These are phyloP conservation scores for Acronicta alni DNA, from an alignment of 2,888 invertebrate species.

Conservation along the genomic window DNA sequence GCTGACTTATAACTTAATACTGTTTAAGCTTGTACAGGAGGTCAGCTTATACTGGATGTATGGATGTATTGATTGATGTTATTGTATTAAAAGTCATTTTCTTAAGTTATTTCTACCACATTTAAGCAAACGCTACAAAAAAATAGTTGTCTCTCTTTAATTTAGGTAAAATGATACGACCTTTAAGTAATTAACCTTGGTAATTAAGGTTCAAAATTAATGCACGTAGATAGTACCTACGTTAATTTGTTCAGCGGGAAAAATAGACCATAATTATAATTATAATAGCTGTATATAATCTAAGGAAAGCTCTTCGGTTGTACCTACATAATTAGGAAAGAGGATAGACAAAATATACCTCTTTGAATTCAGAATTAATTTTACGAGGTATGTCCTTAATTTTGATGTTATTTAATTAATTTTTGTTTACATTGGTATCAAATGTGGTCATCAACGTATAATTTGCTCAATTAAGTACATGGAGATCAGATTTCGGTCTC, in stretches of 20 bases:
- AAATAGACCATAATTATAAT: conserved; percentile 23
- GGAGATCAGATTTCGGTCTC: neutral
- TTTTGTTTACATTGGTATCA: neutral
- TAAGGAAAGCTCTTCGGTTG: conserved; percentile 17
- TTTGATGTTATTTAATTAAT: conserved; percentile 5
- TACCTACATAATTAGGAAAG: conserved; percentile 20
- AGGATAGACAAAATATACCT: conserved; percentile 24
- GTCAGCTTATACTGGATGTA: too few species aligned
- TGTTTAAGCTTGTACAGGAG: too few species aligned
- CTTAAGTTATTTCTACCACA: neutral
- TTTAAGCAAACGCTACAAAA: conserved; percentile 6
- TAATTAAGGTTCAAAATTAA: conserved; percentile 33
- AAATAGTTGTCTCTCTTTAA: conserved; percentile 11
- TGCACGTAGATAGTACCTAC: conserved; percentile 11
- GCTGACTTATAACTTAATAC: too few species aligned
- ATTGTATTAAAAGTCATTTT: too few species aligned
- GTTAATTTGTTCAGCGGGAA: conserved; percentile 33
- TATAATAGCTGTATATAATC: conserved; percentile 27
- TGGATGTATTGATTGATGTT: too few species aligned
- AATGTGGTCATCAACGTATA: neutral
- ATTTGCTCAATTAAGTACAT: neutral
- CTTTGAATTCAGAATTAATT: conserved; percentile 32
- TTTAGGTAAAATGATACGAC: conserved; percentile 22
- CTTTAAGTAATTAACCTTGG: conserved; percentile 33
- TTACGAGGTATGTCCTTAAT: conserved; percentile 16